A percentile compares a stretch with the other conserved stretches of the same genome.
Conservation (phyloP, 2,797 vertebrate species). For the Malacoraja senta region DNA sequence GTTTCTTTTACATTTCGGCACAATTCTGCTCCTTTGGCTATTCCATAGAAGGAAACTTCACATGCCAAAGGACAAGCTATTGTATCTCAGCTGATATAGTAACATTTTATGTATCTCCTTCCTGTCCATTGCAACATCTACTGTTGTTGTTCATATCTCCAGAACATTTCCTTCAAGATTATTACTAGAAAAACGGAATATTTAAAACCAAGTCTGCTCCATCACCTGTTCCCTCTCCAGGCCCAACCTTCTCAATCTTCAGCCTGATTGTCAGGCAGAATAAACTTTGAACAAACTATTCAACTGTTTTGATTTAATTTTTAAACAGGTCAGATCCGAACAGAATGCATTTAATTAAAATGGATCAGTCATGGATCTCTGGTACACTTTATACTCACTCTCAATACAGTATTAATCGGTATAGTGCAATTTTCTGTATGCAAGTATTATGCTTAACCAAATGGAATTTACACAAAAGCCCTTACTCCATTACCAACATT, state of each 20-base stretch:
- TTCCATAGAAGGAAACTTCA: not conserved
- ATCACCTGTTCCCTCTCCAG: not conserved
- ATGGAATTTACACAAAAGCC: not conserved
- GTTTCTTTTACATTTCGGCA: not conserved
- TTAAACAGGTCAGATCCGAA: not conserved
- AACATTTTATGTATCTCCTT: not conserved
- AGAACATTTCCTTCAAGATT: not conserved
- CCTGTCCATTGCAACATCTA: not conserved
- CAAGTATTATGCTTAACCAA: not conserved
- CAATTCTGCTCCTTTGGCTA: not conserved
- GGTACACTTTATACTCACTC: not conserved
- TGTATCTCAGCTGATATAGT: not conserved
- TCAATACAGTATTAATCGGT: not conserved
- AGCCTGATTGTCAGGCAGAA: not conserved
- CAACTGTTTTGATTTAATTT: not conserved
- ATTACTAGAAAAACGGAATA: not conserved
- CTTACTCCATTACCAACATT: not conserved
- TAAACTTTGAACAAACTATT: not conserved
- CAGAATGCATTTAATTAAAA: not conserved
- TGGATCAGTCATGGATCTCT: not conserved
- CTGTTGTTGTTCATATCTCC: not conserved
- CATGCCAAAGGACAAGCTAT: not conserved
- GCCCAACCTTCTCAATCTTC: not conserved
- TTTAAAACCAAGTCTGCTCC: not conserved
- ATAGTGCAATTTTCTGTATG: not conserved